Base-by-base conservation (phyloP, 1,140 invertebrate species). In the Drosophila equinoxialis region DNA sequence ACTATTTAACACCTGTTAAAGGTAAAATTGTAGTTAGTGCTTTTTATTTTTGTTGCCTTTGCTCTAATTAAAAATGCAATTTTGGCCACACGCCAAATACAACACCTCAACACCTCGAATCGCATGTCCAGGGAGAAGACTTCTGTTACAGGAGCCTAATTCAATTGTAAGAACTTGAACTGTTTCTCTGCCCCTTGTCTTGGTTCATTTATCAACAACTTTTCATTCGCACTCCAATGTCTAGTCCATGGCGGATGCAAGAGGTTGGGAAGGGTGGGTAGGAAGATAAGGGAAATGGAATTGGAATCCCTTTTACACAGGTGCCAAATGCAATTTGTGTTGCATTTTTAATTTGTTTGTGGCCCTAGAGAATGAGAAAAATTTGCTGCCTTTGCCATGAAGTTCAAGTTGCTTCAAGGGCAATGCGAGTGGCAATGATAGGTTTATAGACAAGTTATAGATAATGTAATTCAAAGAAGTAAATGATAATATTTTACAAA, bases 241-340 rank as follows among this genome's bases (percentile, higher is more conserved):
- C 54, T 64, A 79, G 79, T 75, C 17, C 17, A 17, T 17, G 17
- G 17, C 17, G 17, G 17, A 17, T 17, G 1, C 77, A 14, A 39
- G 37, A 11, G 35, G 26, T 37, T 39, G 67, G 23, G 55, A 3
- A 30, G 30, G 30, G 48, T 4, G 11, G 58, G 17, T 13, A 23
- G 8, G 11, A 35, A 1, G 45, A 10, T 33, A 62, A 8, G 13
- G 35, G 35, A 39, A 42, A 37, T 11, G 17, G 39, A 39, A 45
- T 71, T 74, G 62, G 33, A 14, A 37, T 39, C 35, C 35, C 30
- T 39, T 17, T 14, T 37, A 59, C 59, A 68, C 73, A 87, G 84
- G 83, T 87, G 84, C 83, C 83, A 87, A 84, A 80, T 83, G 81
- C 84, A 87, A 87, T 89, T 89, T 87, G 79, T 87, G 83, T 86